Evolutionary conservation across 2,113 vertebrate genomes (phyloP), one percentile per base, ranked within the genome.

Genomic region (Eudorcas thomsonii): DNA sequence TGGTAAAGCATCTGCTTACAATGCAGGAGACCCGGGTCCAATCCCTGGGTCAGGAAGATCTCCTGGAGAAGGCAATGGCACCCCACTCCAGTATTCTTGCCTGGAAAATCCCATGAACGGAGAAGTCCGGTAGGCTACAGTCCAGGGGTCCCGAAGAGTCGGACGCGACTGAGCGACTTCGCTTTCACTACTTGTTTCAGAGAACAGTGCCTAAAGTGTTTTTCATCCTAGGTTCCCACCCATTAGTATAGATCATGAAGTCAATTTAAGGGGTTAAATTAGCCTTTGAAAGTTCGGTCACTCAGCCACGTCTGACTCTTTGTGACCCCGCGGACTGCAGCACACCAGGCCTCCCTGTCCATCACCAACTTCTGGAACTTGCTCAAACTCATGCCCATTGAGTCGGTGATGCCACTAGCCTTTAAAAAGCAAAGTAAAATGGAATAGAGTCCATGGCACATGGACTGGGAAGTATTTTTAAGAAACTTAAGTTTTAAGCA

Each of bases 341-440:
- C n/a, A 23, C 10, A 3, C 67, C 67, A 39, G 9, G 10, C 19
- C 19, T 74, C 36, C n/a, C 10, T 39, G 10, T 74, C n/a, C 36
- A 6, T 39, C 19, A 39, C 67, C 21, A 74, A 3, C 67, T 71
- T 71, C n/a, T 74, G 36, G 67, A 74, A 71, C 10, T 74, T 39
- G 67, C n/a, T 74, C 67, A 74, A 74, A 39, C 67, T 74, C 67
- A 39, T 39, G 67, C n/a, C n/a, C 36, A 39, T 23, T 25, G n/a
- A 25, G 67, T 39, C 0, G 1, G 10, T 12, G 67, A 74, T 25
- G n/a, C 67, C 67, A 74, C 67, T 60, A 92, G 15, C 54, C 30
- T 95, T 91, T 74, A n/a, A 89, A 52, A 92, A 78, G 50, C 62
- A 67, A 64, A 95, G 93, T 93, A 59, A 90, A 92, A 94, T 60